Evolutionary conservation across 2,888 invertebrate genomes (phyloP), one percentile per base, ranked within the genome.

Genomic region (Merodon equestris): DNA sequence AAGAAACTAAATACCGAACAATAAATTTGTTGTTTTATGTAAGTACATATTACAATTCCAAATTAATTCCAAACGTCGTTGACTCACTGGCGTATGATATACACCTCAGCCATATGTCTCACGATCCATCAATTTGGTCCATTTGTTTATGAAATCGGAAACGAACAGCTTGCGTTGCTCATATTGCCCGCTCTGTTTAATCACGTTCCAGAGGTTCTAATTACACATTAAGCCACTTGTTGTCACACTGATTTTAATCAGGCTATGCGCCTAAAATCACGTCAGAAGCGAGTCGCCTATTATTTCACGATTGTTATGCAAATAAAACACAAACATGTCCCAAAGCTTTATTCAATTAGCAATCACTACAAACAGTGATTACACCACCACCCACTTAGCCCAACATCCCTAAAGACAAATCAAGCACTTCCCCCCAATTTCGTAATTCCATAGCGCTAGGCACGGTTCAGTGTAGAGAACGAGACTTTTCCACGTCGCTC

Each of bases 321-420:
- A 60, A 54, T 54, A 57, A 70, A 7, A 2, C 27, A 27, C 2
- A 27, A 27, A 27, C 27, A 27, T 27, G 27, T 27, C 7, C 27
- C 7, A 27, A 27, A 27, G 27, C 27, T 27, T 27, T 27, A 27
- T 72, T 67, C 72, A 77, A 77, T 72, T 77, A 72, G 57, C 66
- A 61, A 40, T 77, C 57, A 72, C 66, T 67, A 63, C 50, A 61
- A 63, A 77, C 40, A 71, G 38, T 44, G 47, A 72, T 77, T 66
- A 77, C 56, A 71, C 71, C 71, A 61, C 76, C 66, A 57, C 64
- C 75, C 63, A 72, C 61, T 18, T 44, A n/a, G 17, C 44, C 2
- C 10, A 40, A 19, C 13, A 38, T 10, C 61, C 68, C 61, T 38
- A 45, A 50, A 61, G 76, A 12, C 57, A 72, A 72, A 72, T 57